Conservation (phyloP, 2,888 invertebrate genomes). For the Antheraea assamensis region DNA sequence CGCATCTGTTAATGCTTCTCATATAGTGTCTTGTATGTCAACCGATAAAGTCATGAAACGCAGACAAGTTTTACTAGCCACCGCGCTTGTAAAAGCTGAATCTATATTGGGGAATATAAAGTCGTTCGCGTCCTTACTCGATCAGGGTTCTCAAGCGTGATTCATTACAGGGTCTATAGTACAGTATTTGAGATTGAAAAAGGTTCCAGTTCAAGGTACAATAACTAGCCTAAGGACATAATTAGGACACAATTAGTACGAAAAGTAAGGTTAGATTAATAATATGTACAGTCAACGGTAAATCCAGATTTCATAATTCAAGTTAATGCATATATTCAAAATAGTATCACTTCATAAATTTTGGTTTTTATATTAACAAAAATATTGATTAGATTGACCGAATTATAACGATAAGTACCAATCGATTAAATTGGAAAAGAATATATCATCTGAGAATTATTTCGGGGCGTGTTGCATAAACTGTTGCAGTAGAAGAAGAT, state of each 20-base stretch:
- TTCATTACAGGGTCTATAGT: slow-evolving; percentile 38
- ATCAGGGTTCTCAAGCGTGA: slow-evolving; percentile 38
- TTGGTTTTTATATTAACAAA: too few species aligned
- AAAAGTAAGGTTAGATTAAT: slow-evolving; percentile 28
- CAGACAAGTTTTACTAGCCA: slow-evolving; percentile 33
- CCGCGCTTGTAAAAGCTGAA: slow-evolving; percentile 32
- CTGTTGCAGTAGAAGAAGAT: too few species aligned
- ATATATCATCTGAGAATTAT: too few species aligned
- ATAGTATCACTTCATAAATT: slow-evolving; percentile 24
- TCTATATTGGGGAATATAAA: slow-evolving; percentile 25
- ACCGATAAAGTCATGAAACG: slow-evolving; percentile 21
- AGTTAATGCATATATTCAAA: slow-evolving; percentile 31
- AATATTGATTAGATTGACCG: too few species aligned
- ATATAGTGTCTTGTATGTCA: slow-evolving; percentile 23
- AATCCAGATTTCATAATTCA: slow-evolving; percentile 22
- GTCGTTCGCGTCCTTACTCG: slow-evolving; percentile 32
- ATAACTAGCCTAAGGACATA: slow-evolving; percentile 30
- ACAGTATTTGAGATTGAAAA: slow-evolving; percentile 31
- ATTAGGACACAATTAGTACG: slow-evolving; percentile 14
- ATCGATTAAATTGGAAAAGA: too few species aligned
- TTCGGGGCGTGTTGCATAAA: too few species aligned
- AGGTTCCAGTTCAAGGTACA: slow-evolving; percentile 25
- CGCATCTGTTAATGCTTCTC: slow-evolving; percentile 24
- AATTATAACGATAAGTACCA: too few species aligned
- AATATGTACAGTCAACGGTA: slow-evolving; percentile 26